Evolutionary conservation across 1,140 invertebrate species (phyloP).

Genomic region (Chlorops oryzae): DNA sequence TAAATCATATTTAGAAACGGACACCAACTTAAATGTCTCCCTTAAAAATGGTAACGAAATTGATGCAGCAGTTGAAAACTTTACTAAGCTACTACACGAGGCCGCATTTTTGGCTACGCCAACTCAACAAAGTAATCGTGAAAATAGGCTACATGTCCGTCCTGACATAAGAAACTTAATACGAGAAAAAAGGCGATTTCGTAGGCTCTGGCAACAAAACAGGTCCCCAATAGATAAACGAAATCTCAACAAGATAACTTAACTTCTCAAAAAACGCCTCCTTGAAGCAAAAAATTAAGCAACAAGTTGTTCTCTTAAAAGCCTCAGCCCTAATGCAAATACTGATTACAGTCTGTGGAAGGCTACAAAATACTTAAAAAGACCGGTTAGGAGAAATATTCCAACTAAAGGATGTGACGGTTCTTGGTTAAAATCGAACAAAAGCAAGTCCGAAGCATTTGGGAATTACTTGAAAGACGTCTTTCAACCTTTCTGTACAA

Average conservation of each 20-base stretch:
- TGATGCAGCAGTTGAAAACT: slow-evolving; percentile 17
- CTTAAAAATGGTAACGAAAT: slow-evolving; percentile 17
- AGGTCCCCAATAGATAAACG: slow-evolving; percentile 15
- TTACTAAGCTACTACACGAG: slow-evolving; percentile 23
- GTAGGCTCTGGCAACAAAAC: slow-evolving; percentile 11
- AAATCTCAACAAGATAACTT: slow-evolving; percentile 12
- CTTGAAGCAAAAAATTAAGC: slow-evolving; percentile 10
- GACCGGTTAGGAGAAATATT: slow-evolving; percentile 11
- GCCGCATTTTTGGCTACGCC: slow-evolving; percentile 10
- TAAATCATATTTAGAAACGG: slow-evolving; percentile 14
- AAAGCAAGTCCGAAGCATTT: slow-evolving; percentile 14
- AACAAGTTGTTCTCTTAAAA: slow-evolving; percentile 6
- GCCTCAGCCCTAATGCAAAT: slow-evolving; percentile 8
- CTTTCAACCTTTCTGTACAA: slow-evolving; percentile 13
- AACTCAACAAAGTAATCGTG: neutral
- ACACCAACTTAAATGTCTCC: slow-evolving; percentile 13
- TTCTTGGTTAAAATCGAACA: slow-evolving; percentile 7
- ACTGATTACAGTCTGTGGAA: slow-evolving; percentile 12
- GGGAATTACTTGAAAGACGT: slow-evolving; percentile 8
- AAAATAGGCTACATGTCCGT: slow-evolving; percentile 3
- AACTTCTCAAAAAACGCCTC: slow-evolving; percentile 10
- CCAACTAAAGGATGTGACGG: slow-evolving; percentile 3
- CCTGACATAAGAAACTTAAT: slow-evolving; percentile 10
- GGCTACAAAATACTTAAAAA: slow-evolving; percentile 12
- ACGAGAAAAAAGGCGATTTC: slow-evolving; percentile 14